Evolutionary conservation across 2,113 vertebrate genomes (phyloP), one percentile per base, ranked within the genome.

Genomic region (Sphyrna mokarran): DNA sequence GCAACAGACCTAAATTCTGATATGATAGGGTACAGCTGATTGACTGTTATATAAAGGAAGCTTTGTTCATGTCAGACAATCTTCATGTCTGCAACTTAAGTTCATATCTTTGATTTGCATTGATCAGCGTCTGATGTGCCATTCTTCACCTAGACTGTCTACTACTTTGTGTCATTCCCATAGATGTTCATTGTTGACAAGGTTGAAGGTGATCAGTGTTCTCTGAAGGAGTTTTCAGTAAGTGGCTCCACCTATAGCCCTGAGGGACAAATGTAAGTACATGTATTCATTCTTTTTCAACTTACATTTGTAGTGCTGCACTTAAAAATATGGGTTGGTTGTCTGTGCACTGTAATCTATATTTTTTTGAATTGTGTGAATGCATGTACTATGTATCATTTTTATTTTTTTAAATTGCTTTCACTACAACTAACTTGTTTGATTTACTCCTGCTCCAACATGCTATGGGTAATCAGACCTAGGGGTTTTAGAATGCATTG

Each of bases 211-310:
- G 98, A 99, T 95, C 98, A 97, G 97, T 99, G 99, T 96, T 98
- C 97, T 94, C 98, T 99, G 96, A 98, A 98, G 33, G 99, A 99
- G 97, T 99, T 99, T 96, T 99, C 98, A 96, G 98, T 99, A 97
- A 98, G 98, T 48, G 99, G 99, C 23, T 99, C 99, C 61, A 99
- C 99, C 0, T 99, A 99, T 0, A 99, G 99, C 58, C 99, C 99
- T 1, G 97, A 99, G 95, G 99, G 99, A 98, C 98, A 99, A 97
- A 98, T 99, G 99, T 99, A 97, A 99, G 99, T 98, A 96, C 66
- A 8, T 14, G 1, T 40, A 18, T 66, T 91, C 16, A 63, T 83
- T 83, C 80, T 40, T 83, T 83, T 80, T 69, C 78, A 66, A 96
- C 37, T 22, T 63, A 7, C 89, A 68, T 63, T 13, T 93, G 54